Base-by-base conservation (phyloP, 2,113 vertebrate species). In the Psophia crepitans region DNA sequence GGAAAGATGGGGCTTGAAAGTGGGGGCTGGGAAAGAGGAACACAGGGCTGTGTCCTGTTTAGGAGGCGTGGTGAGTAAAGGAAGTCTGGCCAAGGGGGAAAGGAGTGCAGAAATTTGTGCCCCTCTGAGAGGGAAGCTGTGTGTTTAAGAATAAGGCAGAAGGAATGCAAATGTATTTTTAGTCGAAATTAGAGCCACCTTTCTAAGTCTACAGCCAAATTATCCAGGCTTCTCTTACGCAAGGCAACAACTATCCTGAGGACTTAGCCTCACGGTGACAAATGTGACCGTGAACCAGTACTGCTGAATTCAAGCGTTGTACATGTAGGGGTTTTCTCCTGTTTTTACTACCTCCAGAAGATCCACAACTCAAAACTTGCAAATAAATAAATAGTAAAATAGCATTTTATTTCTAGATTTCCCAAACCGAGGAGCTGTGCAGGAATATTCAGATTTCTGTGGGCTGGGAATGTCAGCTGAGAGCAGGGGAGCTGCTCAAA, bases 141-240 rank as follows among this genome's bases (percentile, higher is more conserved):
- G 71, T 51, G 63, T 37, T 90, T 80, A 93, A 91, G 90, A 93
- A 85, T 79, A 95, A 80, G 30, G 56, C 64, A 95, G 43, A 74
- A 90, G 64, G 86, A 95, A 96, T 81, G 89, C 60, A 66, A 87
- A 89, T 84, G 39, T 95, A 96, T 96, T 96, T 97, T 97, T 92
- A 96, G 89, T 51, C 0, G 68, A 96, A 95, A 95, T 74, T 51
- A 92, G 86, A 95, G 80, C 80, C 80, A 56, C 51, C 56, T 89
- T 91, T 87, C 60, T 51, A 84, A 70, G 76, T 35, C 68, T 77
- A 46, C 0, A 0, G 80, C 43, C 56, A 41, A 84, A 87, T 75
- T 68, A 66, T 89, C 41, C 61, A 66, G 58, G 73, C 41, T 92
- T 3, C 28, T 70, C 51, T 94, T 89, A 89, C 3, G 0, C 64